Conservation (phyloP, 1,140 invertebrate species). For the Sycobia sp. region DNA sequence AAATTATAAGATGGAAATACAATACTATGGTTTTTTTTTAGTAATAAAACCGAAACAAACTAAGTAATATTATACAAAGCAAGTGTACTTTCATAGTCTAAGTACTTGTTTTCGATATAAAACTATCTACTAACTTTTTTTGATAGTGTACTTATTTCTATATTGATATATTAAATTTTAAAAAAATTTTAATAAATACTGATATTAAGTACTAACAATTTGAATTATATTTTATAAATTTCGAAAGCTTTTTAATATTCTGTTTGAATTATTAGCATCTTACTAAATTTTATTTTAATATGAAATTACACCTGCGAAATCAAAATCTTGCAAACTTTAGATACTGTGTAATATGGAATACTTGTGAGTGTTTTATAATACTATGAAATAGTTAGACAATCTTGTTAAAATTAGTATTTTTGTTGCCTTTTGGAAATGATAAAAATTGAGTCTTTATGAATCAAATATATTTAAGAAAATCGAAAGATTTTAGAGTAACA, state of each 20-base stretch:
- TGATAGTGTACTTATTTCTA: constrained; percentile 15
- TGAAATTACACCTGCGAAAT: background rate
- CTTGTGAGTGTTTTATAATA: constrained; percentile 17
- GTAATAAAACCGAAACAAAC: background rate
- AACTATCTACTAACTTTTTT: constrained; percentile 1
- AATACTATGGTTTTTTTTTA: constrained; percentile 3
- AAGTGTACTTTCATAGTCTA: background rate
- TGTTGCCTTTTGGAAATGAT: constrained; percentile 10
- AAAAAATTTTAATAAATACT: constrained; percentile 8
- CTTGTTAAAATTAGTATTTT: constrained; percentile 17
- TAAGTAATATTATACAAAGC: too few relatives aligned
- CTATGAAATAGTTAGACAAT: constrained; percentile 19
- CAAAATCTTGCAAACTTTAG: constrained; percentile 14
- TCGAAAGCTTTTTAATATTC: constrained; percentile 18
- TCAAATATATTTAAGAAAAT: constrained; percentile 11
- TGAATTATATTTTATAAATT: background rate
- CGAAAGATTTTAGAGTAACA: constrained; percentile 19
- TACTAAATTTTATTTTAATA: constrained; percentile 4
- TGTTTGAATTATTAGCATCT: constrained; percentile 20
- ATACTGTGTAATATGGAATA: constrained; percentile 13
- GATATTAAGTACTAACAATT: too few relatives aligned
- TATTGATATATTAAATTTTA: constrained; percentile 16
- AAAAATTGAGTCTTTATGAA: constrained; percentile 8
- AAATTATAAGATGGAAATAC: background rate
- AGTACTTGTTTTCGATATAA: background rate